Percentiles rank a stretch among this genome's conserved stretches.
Evolutionary conservation across 1,140 invertebrate species (phyloP).

Genomic region (Lucilia sericata): DNA sequence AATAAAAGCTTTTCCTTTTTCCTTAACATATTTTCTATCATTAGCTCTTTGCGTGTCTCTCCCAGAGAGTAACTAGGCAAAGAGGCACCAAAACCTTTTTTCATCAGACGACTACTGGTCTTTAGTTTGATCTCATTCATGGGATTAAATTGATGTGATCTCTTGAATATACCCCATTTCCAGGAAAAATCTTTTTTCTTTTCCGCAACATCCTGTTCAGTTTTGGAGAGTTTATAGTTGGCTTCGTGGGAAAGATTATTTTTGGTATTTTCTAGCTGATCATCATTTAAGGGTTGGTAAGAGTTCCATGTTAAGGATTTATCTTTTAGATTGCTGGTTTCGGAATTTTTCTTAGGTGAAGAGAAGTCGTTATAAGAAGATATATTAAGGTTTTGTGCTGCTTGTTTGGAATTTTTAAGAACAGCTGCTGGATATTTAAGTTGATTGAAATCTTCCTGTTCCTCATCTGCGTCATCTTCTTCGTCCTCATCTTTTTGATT

Average conservation of each 20-base stretch:
- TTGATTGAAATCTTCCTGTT: too few species aligned
- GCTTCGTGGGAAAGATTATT: slow-evolving; percentile 62
- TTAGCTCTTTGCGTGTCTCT: slow-evolving; percentile 12
- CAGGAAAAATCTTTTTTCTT: not conserved
- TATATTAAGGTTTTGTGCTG: too few species aligned
- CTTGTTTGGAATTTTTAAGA: too few species aligned
- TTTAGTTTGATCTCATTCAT: slow-evolving; percentile 64
- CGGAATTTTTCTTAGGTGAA: too few species aligned
- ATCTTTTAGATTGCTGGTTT: too few species aligned
- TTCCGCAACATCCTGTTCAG: slow-evolving; percentile 59
- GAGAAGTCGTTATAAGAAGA: too few species aligned
- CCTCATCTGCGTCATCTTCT: too few species aligned
- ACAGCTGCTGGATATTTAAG: too few species aligned
- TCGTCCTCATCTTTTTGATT: too few species aligned
- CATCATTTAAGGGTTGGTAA: slow-evolving; percentile 21
- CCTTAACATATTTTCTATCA: not conserved
- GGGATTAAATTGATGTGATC: slow-evolving; percentile 55
- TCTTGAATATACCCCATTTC: slow-evolving; percentile 47
- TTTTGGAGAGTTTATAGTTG: slow-evolving; percentile 64
- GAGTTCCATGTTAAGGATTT: not conserved
- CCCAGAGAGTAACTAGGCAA: slow-evolving; percentile 54
- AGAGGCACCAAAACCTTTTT: slow-evolving; percentile 59
- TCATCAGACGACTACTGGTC: slow-evolving; percentile 59
- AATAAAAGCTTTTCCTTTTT: not conserved
- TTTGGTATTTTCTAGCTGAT: slow-evolving; percentile 41